phyloP scores from a whole-genome alignment of 2,113 vertebrate genomes.

The Oryzias curvinotus region DNA sequence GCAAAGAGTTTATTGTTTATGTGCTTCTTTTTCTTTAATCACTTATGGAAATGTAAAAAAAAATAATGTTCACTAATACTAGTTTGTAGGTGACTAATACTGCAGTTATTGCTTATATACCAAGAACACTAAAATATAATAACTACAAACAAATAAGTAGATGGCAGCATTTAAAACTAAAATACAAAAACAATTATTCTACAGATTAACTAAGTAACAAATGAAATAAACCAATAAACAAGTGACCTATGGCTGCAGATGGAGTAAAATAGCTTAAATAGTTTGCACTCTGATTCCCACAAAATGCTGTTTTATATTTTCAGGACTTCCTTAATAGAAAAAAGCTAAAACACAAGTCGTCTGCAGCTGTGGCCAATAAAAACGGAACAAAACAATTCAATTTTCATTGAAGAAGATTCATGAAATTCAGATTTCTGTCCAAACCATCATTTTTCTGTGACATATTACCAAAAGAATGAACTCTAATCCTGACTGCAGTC shows the following conservation, averaged over 20 bases:
- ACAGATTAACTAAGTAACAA: not conserved
- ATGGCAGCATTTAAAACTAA: no score
- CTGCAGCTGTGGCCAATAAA: not conserved
- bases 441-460: not conserved
- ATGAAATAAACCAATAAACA: not conserved
- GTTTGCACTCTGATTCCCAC: not conserved
- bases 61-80: no score
- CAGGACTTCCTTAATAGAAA: not conserved
- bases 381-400: not conserved
- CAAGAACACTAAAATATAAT: no score
- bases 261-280: not conserved
- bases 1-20: no score
- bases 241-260: not conserved
- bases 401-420: slow-evolving; percentile 1
- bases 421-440: slow-evolving; percentile 5
- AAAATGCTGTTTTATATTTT: slow-evolving; percentile 8
- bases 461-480: not conserved
- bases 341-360: not conserved
- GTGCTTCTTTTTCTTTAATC: no score
- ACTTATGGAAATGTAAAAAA: no score
- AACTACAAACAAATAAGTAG: no score
- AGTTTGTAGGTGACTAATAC: no score
- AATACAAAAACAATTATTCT: no score
- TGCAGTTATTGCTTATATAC: no score
- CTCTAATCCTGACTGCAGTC: not conserved